Base-by-base conservation (phyloP, 2,888 invertebrate species). In the Cerastis rubricosa region DNA sequence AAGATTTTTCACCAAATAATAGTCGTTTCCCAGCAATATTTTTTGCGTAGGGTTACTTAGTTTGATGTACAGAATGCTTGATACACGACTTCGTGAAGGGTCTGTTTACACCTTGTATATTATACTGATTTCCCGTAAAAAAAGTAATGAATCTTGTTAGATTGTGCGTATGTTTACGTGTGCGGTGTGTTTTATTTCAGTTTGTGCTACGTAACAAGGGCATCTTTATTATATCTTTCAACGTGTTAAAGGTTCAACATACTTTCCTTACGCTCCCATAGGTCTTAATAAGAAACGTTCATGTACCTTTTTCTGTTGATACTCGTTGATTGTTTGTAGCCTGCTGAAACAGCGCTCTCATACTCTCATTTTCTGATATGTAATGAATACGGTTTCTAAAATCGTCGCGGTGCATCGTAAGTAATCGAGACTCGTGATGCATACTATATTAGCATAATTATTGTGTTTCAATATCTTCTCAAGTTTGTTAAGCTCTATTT, bases 171-270 rank as follows among this genome's bases (percentile, higher is more conserved):
- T 92, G 93, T 94, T 94, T 94, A 92, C 86, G 88, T 89, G 43
- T 76, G 61, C 49, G 63, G 45, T 63, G 90, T 90, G 81, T 87
- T 87, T 87, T 81, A 85, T 89, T 87, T 86, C 89, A 89, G 86
- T 86, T 86, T 54, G 54, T 61, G 40, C 51, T 71, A 49, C 71
- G 87, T 86, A 90, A 88, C 86, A 88, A 81, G 86, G 89, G 88
- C 94, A 92, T 95, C 95, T 96, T 95, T 93, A 92, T 91, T 92
- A 92, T 91, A 94, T 95, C 95, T 95, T 94, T 95, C 95, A 94
- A 90, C 89, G 85, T 93, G 94, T 94, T 93, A 92, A 94, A 91
- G 89, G 95, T 95, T 95, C 94, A 95, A 94, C 87, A 95, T 92
- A 95, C 94, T 93, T 92, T 90, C 87, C 85, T 86, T 87, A 83